Base-by-base conservation (phyloP, 2,797 vertebrate genomes). In the Sciurus carolinensis region DNA sequence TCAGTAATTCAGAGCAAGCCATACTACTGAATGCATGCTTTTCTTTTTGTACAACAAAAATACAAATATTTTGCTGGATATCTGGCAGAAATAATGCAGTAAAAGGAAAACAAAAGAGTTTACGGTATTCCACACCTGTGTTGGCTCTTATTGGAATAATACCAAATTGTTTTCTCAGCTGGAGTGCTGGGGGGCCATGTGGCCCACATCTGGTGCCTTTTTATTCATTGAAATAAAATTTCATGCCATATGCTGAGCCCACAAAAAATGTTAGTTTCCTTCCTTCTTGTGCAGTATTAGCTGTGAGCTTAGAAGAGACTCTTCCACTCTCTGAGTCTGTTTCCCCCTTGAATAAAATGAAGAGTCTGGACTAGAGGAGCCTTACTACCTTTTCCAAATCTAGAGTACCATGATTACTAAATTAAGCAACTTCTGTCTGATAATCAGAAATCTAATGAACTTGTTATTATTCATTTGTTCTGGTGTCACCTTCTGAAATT, bases 51-150 rank as follows among this genome's bases (percentile, higher is more conserved):
- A 24, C 20, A 83, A 44, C 77, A 79, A 96, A 81, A 82, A 33
- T 87, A 67, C 33, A 64, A 64, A 66, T 90, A 66, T 93, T 92
- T 96, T 76, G 12, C 85, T 77, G 36, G 7, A 4, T 90, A 86
- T 59, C 73, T 90, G 54, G 18, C 62, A 86, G 75, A 92, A 93
- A 36, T 83, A 71, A 3, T 80, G 47, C 26, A 82, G 20, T 73
- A 54, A 82, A 95, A 6, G 1, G 24, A 84, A 91, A 96, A 52
- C 26, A 85, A 87, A 67, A 22, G 33, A 62, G 18, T 44, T 39
- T 39, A 54, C 3, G 28, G 18, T 80, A 5, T n/a, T 75, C 30
- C 24, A 82, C 75, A 88, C 47, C n/a, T 69, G 44, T 22, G 3
- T 24, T 76, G n/a, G 12, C 26, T 81, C 24, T 84, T n/a, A 20